Evolutionary conservation across 2,888 invertebrate species (phyloP), one percentile per base, ranked within the genome.

Genomic region (Antheraea yamamai): DNA sequence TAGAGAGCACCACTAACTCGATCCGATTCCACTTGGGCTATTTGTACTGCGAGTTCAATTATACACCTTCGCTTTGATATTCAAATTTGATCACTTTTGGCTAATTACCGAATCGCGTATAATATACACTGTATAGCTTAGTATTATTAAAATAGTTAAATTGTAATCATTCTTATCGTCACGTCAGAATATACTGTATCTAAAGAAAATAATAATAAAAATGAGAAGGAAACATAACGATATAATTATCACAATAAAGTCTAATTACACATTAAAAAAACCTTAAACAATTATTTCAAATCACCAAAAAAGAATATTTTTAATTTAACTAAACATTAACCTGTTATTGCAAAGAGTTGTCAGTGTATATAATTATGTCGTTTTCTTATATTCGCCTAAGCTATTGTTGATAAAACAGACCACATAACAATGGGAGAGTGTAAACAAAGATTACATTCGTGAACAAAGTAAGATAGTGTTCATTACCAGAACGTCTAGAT

Each of bases 41-140:
- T 94, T 94, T 94, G 91, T 93, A 90, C 91, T 91, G 88, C 83
- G 85, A 88, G 89, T 91, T 92, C 92, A 94, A 94, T 93, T 94
- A 93, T 92, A 89, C 90, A 2, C 4, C 83, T 89, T 89, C 90
- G 90, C 93, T 94, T 94, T 94, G 94, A 92, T 92, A 94, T 94
- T 93, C 92, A 94, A 94, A 94, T 94, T 89, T 88, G 85, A 87
- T 90, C 90, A 91, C 90, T 91, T 92, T 91, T 85, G 89, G 88
- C 91, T 93, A 93, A 93, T 93, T 93, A 93, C 90, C 89, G 91
- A 91, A 90, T 91, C 64, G 30, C 64, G 30, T 26, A n/a, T 20
- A 10, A 8, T 23, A 23, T n/a, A 12, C 61, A 12, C 10, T 23
- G n/a, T 61, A 12, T 23, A n/a, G 10, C 8, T 23, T 14, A 10